Evolutionary conservation across 37 sponge, comb jelly and placozoan genomes (phyloP).

Genomic region (Haliclona indistincta): DNA sequence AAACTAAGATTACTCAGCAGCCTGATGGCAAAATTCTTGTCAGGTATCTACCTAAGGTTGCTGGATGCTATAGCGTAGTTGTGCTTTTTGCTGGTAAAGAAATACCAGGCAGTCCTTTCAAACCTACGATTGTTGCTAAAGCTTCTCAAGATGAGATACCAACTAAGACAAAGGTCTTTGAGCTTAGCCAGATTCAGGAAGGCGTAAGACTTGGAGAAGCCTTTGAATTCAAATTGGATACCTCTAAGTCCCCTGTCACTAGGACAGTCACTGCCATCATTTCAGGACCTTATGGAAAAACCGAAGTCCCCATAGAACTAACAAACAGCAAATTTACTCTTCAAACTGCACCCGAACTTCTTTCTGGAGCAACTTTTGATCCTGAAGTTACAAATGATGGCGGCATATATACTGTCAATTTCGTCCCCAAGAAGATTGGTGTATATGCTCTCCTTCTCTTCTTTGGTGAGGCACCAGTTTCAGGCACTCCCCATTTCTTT

Average conservation of each 20-base stretch:
- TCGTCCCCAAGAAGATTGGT: constrained; percentile 82
- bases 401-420: constrained; percentile 59
- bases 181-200: constrained; percentile 42
- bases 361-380: background rate
- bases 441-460: constrained; percentile 64
- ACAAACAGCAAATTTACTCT: background rate
- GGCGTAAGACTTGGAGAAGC: constrained; percentile 59
- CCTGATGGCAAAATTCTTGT: constrained; percentile 36
- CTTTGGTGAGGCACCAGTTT: constrained; percentile 57
- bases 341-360: background rate
- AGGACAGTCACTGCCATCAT: background rate
- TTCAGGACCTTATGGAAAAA: background rate
- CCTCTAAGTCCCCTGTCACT: constrained; percentile 8
- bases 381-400: constrained; percentile 63
- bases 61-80: constrained; percentile 63
- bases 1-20: background rate
- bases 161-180: constrained; percentile 65
- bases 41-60: constrained; percentile 47
- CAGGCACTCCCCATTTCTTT: constrained; percentile 66
- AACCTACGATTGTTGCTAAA: constrained; percentile 36
- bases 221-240: constrained; percentile 61
- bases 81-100: constrained; percentile 60
- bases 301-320: background rate
- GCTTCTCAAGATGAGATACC: constrained; percentile 56
- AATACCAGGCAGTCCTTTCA: constrained; percentile 71